Percentiles rank a stretch among this genome's conserved stretches.
These are phyloP conservation scores for Drosophila pullipes DNA, from an alignment of 2,888 invertebrate genomes.

Conservation along the genomic window DNA sequence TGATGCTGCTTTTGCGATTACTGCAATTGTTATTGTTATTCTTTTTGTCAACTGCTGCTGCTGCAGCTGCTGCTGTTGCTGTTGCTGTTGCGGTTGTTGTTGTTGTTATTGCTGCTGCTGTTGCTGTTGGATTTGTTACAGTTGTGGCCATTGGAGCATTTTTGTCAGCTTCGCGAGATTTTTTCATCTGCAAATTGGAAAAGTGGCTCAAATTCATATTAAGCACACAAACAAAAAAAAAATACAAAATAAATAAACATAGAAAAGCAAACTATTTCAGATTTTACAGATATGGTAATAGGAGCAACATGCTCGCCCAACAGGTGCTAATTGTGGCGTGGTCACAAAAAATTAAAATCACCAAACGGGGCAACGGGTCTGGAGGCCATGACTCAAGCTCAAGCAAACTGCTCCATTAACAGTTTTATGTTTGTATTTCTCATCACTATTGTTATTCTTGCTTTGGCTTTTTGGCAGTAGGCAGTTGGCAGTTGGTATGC, in stretches of 20 bases:
- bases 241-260: not conserved
- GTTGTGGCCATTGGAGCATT: conserved; percentile 30
- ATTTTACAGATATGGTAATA: conserved; percentile 51
- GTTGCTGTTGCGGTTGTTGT: conserved; percentile 26
- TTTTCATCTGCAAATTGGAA: conserved; percentile 61
- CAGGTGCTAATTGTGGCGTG: conserved; percentile 71
- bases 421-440: conserved; percentile 25
- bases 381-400: conserved; percentile 23
- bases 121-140: conserved; percentile 30
- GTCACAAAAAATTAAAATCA: conserved; percentile 41
- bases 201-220: not conserved
- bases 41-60: conserved; percentile 48
- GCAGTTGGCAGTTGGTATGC: conserved; percentile 4
- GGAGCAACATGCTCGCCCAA: conserved; percentile 35
- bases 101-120: conserved; percentile 27
- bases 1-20: conserved; percentile 29
- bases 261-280: conserved; percentile 11
- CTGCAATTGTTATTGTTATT: conserved; percentile 65
- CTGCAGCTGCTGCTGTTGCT: conserved; percentile 13
- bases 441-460: not conserved
- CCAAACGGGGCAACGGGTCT: not conserved
- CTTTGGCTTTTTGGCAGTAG: conserved; percentile 8
- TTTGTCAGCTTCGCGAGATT: conserved; percentile 70
- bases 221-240: not conserved
- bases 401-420: conserved; percentile 50